These are phyloP conservation scores for Phenacoccus solenopsis DNA, from an alignment of 1,140 invertebrate genomes.

Conservation along the genomic window DNA sequence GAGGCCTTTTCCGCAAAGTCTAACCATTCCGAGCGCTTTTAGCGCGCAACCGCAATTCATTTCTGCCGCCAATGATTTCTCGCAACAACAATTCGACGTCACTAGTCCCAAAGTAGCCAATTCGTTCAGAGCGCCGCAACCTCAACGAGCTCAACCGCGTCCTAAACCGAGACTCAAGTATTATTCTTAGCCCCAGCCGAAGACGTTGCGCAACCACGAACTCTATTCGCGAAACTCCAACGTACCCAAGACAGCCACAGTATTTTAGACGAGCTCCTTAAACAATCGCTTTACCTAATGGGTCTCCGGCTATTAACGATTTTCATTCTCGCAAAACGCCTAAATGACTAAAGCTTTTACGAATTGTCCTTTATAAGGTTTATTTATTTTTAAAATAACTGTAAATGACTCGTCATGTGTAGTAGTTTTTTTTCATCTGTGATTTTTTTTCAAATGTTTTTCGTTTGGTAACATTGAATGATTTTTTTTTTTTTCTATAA, in stretches of 20 bases:
- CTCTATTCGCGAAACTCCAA: neutral
- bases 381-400: too few relatives aligned
- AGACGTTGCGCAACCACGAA: neutral
- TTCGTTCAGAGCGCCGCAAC: neutral
- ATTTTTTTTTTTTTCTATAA: too few relatives aligned
- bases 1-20: slow-evolving; percentile 32
- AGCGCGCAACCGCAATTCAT: too few relatives aligned
- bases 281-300: neutral
- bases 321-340: neutral
- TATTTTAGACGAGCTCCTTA: neutral
- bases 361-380: too few relatives aligned
- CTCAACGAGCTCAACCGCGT: neutral
- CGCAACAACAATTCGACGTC: neutral
- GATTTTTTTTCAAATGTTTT: too few relatives aligned
- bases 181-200: neutral
- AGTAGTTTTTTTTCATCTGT: too few relatives aligned
- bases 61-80: too few relatives aligned
- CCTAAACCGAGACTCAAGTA: neutral
- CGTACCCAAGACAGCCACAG: neutral
- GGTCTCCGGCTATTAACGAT: neutral
- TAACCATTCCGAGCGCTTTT: neutral
- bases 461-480: too few relatives aligned
- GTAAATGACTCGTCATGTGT: too few relatives aligned
- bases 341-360: too few relatives aligned
- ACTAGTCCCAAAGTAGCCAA: neutral